phyloP scores from a whole-genome alignment of 2,113 vertebrate genomes.

The Heptranchias perlo region DNA sequence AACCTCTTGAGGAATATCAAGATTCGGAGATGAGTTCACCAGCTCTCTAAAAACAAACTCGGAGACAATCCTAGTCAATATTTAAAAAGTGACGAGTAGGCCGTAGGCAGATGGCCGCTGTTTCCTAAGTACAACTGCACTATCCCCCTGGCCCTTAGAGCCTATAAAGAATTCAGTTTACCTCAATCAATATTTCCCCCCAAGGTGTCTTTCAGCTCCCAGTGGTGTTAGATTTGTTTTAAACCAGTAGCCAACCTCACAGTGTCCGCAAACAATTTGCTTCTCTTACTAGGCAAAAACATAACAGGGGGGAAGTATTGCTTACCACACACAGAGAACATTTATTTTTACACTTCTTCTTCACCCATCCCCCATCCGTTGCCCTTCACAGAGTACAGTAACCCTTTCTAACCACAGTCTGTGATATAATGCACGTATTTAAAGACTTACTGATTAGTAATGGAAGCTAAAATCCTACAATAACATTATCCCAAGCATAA shows the following conservation, averaged over 20 bases:
- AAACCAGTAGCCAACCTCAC: conserved; percentile 18
- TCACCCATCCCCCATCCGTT: neutral
- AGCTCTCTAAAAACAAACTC: conserved; percentile 35
- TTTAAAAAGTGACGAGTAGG: neutral
- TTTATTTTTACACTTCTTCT: neutral
- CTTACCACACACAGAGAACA: neutral
- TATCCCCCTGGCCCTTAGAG: neutral
- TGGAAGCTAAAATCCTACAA: neutral
- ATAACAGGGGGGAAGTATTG: neutral
- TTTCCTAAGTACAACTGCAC: conserved; percentile 5
- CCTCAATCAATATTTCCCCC: conserved; percentile 31
- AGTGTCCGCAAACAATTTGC: conserved; percentile 28
- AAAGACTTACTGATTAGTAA: neutral
- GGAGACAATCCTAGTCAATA: conserved; percentile 10
- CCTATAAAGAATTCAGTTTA: conserved; percentile 7
- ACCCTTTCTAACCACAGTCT: neutral
- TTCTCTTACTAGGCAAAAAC: conserved; percentile 20
- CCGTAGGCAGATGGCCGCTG: neutral
- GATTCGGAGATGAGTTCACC: conserved; percentile 21
- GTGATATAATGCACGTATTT: neutral
- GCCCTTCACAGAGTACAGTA: neutral
- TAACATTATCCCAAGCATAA: neutral
- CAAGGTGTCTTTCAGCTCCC: conserved; percentile 30
- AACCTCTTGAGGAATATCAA: conserved; percentile 30
- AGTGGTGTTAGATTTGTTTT: conserved; percentile 12